phyloP scores from a whole-genome alignment of 2,797 vertebrate species.

The Novumbra hubbsi region DNA sequence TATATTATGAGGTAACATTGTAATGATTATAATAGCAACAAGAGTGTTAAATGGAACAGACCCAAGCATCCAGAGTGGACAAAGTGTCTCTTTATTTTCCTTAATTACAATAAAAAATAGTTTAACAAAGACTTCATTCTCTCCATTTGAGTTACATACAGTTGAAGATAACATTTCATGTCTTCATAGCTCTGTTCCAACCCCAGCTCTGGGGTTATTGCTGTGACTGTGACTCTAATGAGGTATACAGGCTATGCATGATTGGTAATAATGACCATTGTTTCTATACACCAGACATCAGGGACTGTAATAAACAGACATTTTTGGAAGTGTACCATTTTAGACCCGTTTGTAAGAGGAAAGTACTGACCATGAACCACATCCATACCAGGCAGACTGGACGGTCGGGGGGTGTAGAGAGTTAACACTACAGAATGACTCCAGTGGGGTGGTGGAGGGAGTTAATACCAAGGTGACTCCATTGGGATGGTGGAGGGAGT shows the following conservation, averaged over 20 bases:
- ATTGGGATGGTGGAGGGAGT: background rate
- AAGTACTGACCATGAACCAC: conserved; percentile 37
- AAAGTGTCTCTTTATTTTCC: conserved; percentile 59
- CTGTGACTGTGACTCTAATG: conserved; percentile 61
- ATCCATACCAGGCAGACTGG: background rate
- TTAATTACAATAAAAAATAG: conserved; percentile 83
- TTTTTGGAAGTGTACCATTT: conserved; percentile 52
- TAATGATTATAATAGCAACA: background rate
- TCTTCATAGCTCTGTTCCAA: conserved; percentile 70
- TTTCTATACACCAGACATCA: conserved; percentile 41
- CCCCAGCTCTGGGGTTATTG: conserved; percentile 67
- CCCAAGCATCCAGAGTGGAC: conserved; percentile 19
- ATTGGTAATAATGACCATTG: conserved; percentile 64
- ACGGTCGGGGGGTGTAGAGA: background rate
- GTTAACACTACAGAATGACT: background rate
- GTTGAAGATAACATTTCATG: conserved; percentile 72
- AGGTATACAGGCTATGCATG: conserved; percentile 74
- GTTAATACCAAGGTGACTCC: too few species aligned
- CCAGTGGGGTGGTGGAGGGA: too few species aligned
- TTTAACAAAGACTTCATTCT: conserved; percentile 78
- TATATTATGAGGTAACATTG: background rate
- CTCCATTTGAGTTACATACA: conserved; percentile 74
- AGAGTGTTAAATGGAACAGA: background rate
- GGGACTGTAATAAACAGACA: conserved; percentile 51
- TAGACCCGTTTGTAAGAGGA: conserved; percentile 46